Base-by-base conservation (phyloP, 2,888 invertebrate genomes). In the Acleris literana region DNA sequence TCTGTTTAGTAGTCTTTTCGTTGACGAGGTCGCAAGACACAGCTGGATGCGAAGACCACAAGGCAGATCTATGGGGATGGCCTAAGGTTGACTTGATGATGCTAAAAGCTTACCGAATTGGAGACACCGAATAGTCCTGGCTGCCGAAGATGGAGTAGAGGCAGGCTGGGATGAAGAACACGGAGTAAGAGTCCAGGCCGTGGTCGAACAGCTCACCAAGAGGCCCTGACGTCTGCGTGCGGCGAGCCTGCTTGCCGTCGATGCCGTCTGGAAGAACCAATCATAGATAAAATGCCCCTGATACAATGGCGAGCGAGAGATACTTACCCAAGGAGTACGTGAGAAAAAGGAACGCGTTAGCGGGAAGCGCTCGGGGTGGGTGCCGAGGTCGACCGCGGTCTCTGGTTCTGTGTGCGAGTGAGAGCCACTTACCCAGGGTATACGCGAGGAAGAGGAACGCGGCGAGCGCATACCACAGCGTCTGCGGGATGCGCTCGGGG, bases 121-220 rank as follows among this genome's bases (percentile, higher is more conserved):
- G 87, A 11, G 89, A 75, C 66, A 97, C 94, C 55, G 94, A 94
- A 80, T 96, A 96, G 73, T 95, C 95, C 46, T 95, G 93, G 13
- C 96, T 93, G 0, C 98, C 95, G 87, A 99, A 99, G 63, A 99
- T 95, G 0, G 98, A 98, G 88, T 98, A 99, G 80, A 99, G 95
- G 70, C 98, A 97, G 60, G 97, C 96, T 0, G 99, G 98, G 80
- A 99, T 97, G 73, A 99, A 95, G 71, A 98, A 96, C 0, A 99
- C 97, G 0, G 99, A 97, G 95, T 98, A 99, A 0, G 99, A 99
- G 86, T 99, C 99, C 68, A 99, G 92, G 0, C 99, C 99, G 86
- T 99, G 99, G 90, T 99, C 99, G 85, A 99, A 99, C 39, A 99
- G 92, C 87, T 99, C 99, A 0, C 99, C 99, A 18, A 99, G 91